phyloP scores from a whole-genome alignment of 2,888 invertebrate species.

The Agrotis ipsilon region DNA sequence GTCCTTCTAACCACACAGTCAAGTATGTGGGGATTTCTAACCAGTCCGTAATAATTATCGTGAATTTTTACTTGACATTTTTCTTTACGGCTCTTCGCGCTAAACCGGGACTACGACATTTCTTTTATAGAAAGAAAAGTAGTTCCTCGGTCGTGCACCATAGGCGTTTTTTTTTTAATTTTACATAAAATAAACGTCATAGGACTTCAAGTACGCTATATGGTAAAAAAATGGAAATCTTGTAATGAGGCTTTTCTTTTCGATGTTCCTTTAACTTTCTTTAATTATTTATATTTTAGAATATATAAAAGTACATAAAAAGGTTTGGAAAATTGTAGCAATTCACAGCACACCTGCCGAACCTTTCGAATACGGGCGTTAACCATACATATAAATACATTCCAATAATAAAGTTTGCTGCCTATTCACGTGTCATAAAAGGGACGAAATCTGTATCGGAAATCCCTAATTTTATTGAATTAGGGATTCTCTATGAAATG shows the following conservation, averaged over 20 bases:
- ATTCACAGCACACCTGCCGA: background rate
- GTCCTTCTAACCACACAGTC: no score
- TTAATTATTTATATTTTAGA: background rate
- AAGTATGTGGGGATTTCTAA: constrained; percentile 37
- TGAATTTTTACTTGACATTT: constrained; percentile 58
- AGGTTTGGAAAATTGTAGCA: background rate
- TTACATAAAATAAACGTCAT: no score
- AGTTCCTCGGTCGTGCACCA: no score
- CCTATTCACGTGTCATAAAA: constrained; percentile 26
- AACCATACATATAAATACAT: constrained; percentile 1
- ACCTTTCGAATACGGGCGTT: background rate
- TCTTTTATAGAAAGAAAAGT: no score
- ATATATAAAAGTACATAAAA: background rate
- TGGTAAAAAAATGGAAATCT: no score
- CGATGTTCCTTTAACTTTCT: no score
- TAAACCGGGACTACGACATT: no score
- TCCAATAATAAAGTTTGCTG: constrained; percentile 9
- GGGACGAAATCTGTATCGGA: constrained; percentile 15
- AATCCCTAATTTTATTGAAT: constrained; percentile 31
- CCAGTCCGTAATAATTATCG: constrained; percentile 54
- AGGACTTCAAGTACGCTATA: no score
- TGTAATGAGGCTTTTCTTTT: no score
- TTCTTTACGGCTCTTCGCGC: constrained; percentile 48
- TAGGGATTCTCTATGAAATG: constrained; percentile 16
- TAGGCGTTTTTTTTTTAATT: no score